These are phyloP conservation scores for Siniperca knerii DNA, from an alignment of 2,113 vertebrate genomes.

Conservation along the genomic window DNA sequence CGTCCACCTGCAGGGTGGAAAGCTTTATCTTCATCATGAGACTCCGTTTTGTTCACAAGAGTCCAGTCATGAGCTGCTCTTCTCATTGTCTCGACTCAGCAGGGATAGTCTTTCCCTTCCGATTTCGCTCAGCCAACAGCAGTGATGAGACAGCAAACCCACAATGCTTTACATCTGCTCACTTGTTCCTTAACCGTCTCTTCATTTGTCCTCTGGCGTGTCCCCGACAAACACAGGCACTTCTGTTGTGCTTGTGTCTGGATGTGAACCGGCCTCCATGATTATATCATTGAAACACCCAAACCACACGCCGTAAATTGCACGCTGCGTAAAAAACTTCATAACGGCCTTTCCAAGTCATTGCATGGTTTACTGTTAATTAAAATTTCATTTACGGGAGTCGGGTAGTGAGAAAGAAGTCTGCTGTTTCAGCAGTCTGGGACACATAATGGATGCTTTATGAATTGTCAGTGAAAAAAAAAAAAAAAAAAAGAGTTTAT, in stretches of 20 bases:
- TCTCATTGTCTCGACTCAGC: neutral
- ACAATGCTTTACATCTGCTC: slow-evolving; percentile 19
- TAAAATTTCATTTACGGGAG: slow-evolving; percentile 71
- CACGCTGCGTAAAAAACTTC: slow-evolving; percentile 66
- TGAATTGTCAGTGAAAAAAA: slow-evolving; percentile 47
- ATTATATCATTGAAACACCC: slow-evolving; percentile 62
- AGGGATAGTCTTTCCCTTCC: neutral
- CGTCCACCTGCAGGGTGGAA: neutral
- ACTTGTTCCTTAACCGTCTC: slow-evolving; percentile 9
- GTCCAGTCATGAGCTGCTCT: neutral
- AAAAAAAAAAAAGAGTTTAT: slow-evolving; percentile 22
- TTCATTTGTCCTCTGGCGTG: slow-evolving; percentile 9
- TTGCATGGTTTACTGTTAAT: slow-evolving; percentile 75
- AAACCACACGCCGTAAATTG: slow-evolving; percentile 67
- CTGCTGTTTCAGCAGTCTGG: slow-evolving; percentile 63
- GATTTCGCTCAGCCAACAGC: neutral
- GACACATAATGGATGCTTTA: slow-evolving; percentile 66
- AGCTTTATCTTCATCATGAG: neutral
- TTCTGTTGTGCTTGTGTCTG: slow-evolving; percentile 21
- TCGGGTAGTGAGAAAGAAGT: slow-evolving; percentile 2
- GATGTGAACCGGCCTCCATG: neutral
- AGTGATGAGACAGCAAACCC: neutral
- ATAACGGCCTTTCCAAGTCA: slow-evolving; percentile 69
- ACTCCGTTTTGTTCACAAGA: neutral
- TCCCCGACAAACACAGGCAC: slow-evolving; percentile 32